Evolutionary conservation across 1,140 invertebrate species (phyloP).

Genomic region (Aplysia californica): DNA sequence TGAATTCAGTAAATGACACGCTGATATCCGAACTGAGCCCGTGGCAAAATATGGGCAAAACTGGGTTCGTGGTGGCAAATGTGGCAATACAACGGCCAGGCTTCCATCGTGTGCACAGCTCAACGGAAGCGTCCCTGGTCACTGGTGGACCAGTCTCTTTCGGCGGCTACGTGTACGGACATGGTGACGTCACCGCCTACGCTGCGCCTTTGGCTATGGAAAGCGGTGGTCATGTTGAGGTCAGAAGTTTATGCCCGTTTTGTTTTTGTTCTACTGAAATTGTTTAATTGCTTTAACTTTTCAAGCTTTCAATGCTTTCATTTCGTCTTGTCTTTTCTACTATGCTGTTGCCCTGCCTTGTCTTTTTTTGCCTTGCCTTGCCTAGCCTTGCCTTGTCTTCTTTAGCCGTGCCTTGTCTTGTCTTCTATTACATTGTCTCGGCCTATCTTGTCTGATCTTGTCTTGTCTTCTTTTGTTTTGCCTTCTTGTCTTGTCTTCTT

Average conservation of each 20-base stretch:
- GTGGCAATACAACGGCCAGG: neutral
- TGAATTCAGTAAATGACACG: too few species aligned
- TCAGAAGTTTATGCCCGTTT: neutral
- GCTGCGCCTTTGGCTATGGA: constrained; percentile 11
- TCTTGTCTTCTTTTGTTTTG: neutral
- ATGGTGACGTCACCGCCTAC: neutral
- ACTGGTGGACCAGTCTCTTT: neutral
- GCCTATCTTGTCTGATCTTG: too few species aligned
- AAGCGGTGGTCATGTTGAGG: neutral
- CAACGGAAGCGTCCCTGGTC: neutral
- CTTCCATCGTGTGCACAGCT: too few species aligned
- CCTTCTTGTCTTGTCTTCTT: neutral
- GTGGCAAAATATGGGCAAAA: neutral
- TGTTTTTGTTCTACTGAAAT: neutral
- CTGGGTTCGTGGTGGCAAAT: neutral
- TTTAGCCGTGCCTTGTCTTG: neutral
- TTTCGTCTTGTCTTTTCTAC: neutral
- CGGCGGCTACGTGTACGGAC: constrained; percentile 11
- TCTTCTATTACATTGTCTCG: neutral
- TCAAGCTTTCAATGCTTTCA: neutral
- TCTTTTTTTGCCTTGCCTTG: neutral
- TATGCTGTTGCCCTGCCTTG: neutral
- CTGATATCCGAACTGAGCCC: too few species aligned
- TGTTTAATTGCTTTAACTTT: neutral
- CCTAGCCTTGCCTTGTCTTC: neutral